These are phyloP conservation scores for Neodontobutis hainanensis DNA, from an alignment of 2,113 vertebrate species.

Conservation along the genomic window DNA sequence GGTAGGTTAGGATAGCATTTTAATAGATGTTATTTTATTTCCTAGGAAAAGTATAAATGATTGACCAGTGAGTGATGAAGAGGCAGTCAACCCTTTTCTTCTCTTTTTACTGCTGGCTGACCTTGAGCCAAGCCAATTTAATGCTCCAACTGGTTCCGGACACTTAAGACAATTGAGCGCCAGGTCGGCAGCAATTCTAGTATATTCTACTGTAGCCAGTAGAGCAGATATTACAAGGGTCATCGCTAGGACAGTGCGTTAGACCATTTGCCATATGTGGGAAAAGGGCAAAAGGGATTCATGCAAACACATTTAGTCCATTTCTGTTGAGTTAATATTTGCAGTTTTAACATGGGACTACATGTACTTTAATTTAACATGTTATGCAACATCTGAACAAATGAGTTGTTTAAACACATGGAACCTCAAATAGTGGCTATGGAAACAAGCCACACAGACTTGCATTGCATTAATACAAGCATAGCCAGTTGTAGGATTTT, in stretches of 20 bases:
- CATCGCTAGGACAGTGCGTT: conserved; percentile 8
- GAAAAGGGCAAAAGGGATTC: conserved; percentile 16
- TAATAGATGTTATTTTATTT: no score
- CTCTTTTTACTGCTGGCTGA: neutral
- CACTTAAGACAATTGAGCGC: neutral
- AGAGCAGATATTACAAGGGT: conserved; percentile 18
- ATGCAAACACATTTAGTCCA: conserved; percentile 51
- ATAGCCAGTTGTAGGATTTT: no score
- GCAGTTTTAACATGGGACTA: conserved; percentile 26
- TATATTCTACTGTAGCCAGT: conserved; percentile 24
- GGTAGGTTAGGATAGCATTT: no score
- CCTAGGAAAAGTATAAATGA: no score
- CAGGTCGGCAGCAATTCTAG: conserved; percentile 1
- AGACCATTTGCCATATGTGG: conserved; percentile 4
- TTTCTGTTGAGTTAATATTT: conserved; percentile 52
- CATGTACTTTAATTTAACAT: neutral
- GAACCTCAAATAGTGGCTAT: neutral
- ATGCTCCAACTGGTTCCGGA: neutral
- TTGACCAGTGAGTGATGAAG: neutral
- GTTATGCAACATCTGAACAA: neutral
- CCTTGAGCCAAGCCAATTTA: neutral
- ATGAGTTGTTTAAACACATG: neutral
- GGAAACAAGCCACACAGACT: neutral
- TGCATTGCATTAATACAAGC: neutral
- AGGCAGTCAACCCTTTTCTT: neutral